phyloP scores from a whole-genome alignment of 2,888 invertebrate species.

The Carabus problematicus region DNA sequence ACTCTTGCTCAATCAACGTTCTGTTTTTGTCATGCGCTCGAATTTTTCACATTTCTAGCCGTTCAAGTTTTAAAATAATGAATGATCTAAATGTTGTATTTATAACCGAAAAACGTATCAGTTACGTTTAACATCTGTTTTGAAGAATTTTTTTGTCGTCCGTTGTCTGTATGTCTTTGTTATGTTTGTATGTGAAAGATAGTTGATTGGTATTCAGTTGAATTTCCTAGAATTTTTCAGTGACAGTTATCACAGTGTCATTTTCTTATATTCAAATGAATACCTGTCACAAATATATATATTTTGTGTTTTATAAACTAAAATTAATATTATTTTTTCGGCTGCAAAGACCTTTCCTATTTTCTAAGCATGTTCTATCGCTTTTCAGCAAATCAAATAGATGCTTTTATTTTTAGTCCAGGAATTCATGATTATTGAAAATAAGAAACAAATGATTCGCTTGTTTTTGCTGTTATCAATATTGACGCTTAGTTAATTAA shows the following conservation, averaged over 20 bases:
- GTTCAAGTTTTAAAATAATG: too few species aligned
- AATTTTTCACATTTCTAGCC: too few species aligned
- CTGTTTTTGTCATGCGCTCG: too few species aligned
- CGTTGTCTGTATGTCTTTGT: constrained; percentile 13
- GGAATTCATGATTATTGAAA: constrained; percentile 25
- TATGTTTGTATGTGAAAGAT: constrained; percentile 19
- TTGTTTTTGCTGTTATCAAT: constrained; percentile 27
- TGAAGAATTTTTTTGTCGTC: not conserved
- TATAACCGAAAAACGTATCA: not conserved
- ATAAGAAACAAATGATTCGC: constrained; percentile 23
- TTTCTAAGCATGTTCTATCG: constrained; percentile 34
- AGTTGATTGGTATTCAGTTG: too few species aligned
- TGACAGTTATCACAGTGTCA: constrained; percentile 1
- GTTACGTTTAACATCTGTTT: not conserved
- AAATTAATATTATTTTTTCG: constrained; percentile 11
- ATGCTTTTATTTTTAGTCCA: constrained; percentile 4
- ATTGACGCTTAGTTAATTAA: too few species aligned
- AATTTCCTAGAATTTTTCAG: not conserved
- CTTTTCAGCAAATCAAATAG: constrained; percentile 11
- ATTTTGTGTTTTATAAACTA: not conserved
- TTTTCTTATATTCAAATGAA: not conserved
- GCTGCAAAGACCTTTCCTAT: constrained; percentile 26
- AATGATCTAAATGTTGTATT: too few species aligned
- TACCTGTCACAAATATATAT: too few species aligned
- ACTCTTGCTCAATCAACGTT: too few species aligned